Evolutionary conservation across 2,888 invertebrate species (phyloP).

Genomic region (Netelia inedita): DNA sequence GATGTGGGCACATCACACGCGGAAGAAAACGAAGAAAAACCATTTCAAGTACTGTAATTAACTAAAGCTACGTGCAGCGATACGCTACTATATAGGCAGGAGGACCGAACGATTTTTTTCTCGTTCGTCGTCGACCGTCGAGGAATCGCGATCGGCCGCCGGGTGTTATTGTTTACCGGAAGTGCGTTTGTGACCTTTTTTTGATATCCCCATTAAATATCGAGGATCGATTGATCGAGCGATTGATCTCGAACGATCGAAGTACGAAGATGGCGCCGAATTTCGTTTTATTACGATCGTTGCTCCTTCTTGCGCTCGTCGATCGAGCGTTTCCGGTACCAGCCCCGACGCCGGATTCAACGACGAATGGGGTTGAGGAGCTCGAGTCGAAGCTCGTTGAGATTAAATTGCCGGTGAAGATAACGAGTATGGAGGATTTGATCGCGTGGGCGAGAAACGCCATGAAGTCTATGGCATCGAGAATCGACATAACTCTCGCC

Average conservation of each 20-base stretch:
- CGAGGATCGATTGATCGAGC: background rate
- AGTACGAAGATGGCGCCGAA: slow-evolving; percentile 20
- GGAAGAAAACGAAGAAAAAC: slow-evolving; percentile 58
- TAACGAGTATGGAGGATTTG: slow-evolving; percentile 79
- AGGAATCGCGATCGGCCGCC: slow-evolving; percentile 43
- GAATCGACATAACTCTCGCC: slow-evolving; percentile 80
- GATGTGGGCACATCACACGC: slow-evolving; percentile 50
- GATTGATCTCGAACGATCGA: background rate
- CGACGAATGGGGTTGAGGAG: slow-evolving; percentile 17
- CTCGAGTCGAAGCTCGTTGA: slow-evolving; percentile 75
- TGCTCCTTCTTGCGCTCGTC: slow-evolving; percentile 42
- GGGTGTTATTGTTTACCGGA: background rate
- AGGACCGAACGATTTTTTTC: slow-evolving; percentile 53
- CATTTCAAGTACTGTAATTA: slow-evolving; percentile 68
- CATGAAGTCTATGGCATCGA: slow-evolving; percentile 81
- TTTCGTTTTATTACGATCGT: slow-evolving; percentile 12
- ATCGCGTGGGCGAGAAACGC: slow-evolving; percentile 81
- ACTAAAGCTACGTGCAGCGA: slow-evolving; percentile 55
- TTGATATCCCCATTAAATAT: background rate
- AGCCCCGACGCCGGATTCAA: slow-evolving; percentile 20
- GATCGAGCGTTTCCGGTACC: slow-evolving; percentile 46
- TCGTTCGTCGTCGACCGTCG: slow-evolving; percentile 51
- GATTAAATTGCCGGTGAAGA: slow-evolving; percentile 78
- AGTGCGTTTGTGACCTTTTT: slow-evolving; percentile 5
- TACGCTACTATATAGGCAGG: slow-evolving; percentile 61